Evolutionary conservation across 2,113 vertebrate genomes (phyloP).

Genomic region (Halichoeres trimaculatus): DNA sequence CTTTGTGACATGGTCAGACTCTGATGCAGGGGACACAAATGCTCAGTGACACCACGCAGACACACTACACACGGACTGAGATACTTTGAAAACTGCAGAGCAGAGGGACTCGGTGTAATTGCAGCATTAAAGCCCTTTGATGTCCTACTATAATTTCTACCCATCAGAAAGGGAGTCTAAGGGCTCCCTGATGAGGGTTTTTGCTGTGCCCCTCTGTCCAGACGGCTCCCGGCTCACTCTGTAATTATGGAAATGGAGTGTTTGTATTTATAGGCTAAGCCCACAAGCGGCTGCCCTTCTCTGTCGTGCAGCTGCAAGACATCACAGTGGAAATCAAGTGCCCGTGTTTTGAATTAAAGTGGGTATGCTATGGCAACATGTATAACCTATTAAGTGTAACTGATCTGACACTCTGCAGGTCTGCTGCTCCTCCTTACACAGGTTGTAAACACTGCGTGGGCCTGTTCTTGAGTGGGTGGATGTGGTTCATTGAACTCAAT

Average conservation of each 20-base stretch:
- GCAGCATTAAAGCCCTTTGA: slow-evolving; percentile 82
- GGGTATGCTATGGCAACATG: slow-evolving; percentile 64
- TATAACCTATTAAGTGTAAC: slow-evolving; percentile 46
- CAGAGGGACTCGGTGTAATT: slow-evolving; percentile 76
- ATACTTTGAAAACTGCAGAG: slow-evolving; percentile 72
- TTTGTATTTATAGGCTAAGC: slow-evolving; percentile 94
- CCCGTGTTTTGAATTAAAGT: slow-evolving; percentile 59
- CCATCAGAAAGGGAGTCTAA: slow-evolving; percentile 78
- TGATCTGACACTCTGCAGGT: slow-evolving; percentile 55
- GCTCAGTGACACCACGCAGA: slow-evolving; percentile 66
- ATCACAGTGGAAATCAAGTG: slow-evolving; percentile 84
- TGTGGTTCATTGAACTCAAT: slow-evolving; percentile 37
- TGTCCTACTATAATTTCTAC: slow-evolving; percentile 78
- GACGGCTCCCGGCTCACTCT: slow-evolving; percentile 88
- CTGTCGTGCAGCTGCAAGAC: slow-evolving; percentile 88
- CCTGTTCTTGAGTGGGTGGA: slow-evolving; percentile 37
- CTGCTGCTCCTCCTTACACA: slow-evolving; percentile 4
- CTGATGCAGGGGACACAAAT: slow-evolving; percentile 64
- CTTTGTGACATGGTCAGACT: slow-evolving; percentile 39
- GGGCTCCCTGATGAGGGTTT: slow-evolving; percentile 79
- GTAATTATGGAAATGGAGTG: slow-evolving; percentile 91
- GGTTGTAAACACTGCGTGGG: neutral
- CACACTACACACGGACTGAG: slow-evolving; percentile 44
- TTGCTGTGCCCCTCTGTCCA: slow-evolving; percentile 83
- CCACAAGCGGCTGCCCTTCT: slow-evolving; percentile 88